Evolutionary conservation across 1,140 invertebrate species (phyloP).

Genomic region (Aphaenogaster floridana): DNA sequence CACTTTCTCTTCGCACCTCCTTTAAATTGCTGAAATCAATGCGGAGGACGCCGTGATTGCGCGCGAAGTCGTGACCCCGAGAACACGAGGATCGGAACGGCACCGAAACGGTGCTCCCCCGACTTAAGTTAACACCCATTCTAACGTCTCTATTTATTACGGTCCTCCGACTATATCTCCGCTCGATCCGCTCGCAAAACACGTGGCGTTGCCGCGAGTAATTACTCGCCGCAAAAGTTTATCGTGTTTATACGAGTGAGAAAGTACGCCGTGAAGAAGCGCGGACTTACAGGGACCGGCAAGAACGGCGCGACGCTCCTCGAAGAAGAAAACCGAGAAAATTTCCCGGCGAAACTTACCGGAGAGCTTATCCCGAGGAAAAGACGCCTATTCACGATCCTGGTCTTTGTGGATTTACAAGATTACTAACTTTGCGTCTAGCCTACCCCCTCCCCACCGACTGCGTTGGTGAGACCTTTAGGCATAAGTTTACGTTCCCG

Average conservation of each 20-base stretch:
- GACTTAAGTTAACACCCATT: conserved; percentile 14
- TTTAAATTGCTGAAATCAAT: conserved; percentile 68
- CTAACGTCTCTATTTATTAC: conserved; percentile 38
- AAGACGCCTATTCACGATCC: conserved; percentile 67
- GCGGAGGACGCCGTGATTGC: conserved; percentile 60
- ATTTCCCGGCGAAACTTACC: conserved; percentile 66
- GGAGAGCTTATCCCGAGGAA: conserved; percentile 67
- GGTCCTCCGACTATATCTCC: background rate
- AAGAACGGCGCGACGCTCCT: background rate
- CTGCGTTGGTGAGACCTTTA: conserved; percentile 4
- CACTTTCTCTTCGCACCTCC: conserved; percentile 29
- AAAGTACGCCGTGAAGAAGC: conserved; percentile 41
- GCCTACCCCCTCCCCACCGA: conserved; percentile 33
- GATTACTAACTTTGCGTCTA: conserved; percentile 73
- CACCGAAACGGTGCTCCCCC: background rate
- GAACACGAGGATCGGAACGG: background rate
- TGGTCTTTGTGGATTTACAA: conserved; percentile 77
- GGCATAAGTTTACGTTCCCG: conserved; percentile 26
- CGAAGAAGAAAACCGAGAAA: conserved; percentile 47
- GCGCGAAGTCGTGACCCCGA: background rate
- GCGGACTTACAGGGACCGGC: conserved; percentile 21
- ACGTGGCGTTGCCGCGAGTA: conserved; percentile 43
- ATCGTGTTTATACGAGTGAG: conserved; percentile 57
- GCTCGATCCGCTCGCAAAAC: conserved; percentile 23
- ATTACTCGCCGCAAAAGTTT: conserved; percentile 55